A percentile compares a stretch with the other conserved stretches of the same genome.
Conservation (phyloP, 1,140 invertebrate genomes). For the Ostrea denselamellosa region DNA sequence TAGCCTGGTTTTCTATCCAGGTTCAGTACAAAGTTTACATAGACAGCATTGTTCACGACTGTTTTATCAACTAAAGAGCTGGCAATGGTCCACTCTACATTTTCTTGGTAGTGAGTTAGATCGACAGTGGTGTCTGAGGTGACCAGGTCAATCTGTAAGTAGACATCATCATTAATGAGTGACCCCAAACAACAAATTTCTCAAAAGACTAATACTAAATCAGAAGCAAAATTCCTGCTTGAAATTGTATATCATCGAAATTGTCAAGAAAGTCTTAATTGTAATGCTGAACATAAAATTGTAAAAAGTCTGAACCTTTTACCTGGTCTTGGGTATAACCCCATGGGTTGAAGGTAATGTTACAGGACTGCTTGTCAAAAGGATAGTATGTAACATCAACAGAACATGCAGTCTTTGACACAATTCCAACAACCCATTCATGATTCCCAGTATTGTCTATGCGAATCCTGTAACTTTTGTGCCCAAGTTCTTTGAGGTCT, state of each 20-base stretch:
- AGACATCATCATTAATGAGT: too few species aligned
- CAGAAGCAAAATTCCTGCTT: too few species aligned
- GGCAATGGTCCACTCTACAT: conserved; percentile 41
- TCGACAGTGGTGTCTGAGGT: neutral
- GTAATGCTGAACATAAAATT: neutral
- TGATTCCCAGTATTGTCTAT: conserved; percentile 49
- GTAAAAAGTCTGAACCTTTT: neutral
- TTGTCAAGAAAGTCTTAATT: neutral
- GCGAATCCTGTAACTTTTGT: conserved; percentile 47
- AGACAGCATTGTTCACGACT: neutral
- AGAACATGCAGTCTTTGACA: conserved; percentile 49
- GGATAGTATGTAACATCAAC: conserved; percentile 52
- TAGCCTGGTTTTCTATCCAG: conserved; percentile 66
- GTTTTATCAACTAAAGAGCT: conserved; percentile 6
- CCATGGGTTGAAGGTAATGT: conserved; percentile 50
- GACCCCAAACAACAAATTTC: too few species aligned
- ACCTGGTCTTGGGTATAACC: conserved; percentile 51
- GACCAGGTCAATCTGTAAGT: neutral
- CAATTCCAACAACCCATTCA: conserved; percentile 50
- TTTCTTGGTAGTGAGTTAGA: conserved; percentile 29
- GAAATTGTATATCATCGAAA: too few species aligned
- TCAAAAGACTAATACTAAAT: too few species aligned
- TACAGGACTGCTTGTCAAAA: conserved; percentile 53
- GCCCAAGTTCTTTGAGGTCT: conserved; percentile 38
- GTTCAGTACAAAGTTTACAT: conserved; percentile 55